These are phyloP conservation scores for Eubasilissa splendida DNA, from an alignment of 2,888 invertebrate genomes.

Conservation along the genomic window DNA sequence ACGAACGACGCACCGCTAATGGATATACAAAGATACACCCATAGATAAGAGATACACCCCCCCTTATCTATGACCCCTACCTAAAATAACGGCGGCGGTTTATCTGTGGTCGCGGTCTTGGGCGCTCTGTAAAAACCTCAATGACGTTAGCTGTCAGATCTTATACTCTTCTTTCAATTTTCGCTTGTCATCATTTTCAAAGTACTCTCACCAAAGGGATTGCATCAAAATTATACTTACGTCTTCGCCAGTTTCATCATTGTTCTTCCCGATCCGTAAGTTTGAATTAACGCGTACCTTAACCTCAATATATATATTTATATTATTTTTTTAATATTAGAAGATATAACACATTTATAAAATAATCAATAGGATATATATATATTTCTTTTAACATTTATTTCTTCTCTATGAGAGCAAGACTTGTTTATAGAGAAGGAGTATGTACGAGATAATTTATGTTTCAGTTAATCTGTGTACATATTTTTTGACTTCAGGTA, in stretches of 20 bases:
- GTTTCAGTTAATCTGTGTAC: too few relatives aligned
- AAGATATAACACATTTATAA: too few relatives aligned
- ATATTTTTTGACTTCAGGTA: too few relatives aligned
- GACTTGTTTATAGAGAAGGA: too few relatives aligned
- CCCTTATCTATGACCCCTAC: too few relatives aligned
- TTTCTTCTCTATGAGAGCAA: too few relatives aligned
- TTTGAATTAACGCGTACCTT: conserved; percentile 26
- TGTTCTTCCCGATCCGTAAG: conserved; percentile 42
- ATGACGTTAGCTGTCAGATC: conserved; percentile 54
- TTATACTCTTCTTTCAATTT: conserved; percentile 49
- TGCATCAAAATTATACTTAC: conserved; percentile 20
- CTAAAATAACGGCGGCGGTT: neutral
- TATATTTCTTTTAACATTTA: too few relatives aligned
- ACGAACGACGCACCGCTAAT: too few relatives aligned
- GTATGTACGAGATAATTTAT: too few relatives aligned
- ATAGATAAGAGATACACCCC: too few relatives aligned
- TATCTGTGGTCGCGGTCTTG: conserved; percentile 5
- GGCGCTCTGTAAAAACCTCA: conserved; percentile 26
- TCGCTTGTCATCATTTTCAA: conserved; percentile 53
- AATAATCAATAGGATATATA: too few relatives aligned
- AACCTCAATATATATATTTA: conserved; percentile 38
- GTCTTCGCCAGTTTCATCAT: conserved; percentile 2
- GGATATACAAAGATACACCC: too few relatives aligned
- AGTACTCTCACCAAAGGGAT: conserved; percentile 25
- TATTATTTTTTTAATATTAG: neutral